Evolutionary conservation across 2,113 vertebrate genomes (phyloP), one percentile per base, ranked within the genome.

Genomic region (Probosciger aterrimus): DNA sequence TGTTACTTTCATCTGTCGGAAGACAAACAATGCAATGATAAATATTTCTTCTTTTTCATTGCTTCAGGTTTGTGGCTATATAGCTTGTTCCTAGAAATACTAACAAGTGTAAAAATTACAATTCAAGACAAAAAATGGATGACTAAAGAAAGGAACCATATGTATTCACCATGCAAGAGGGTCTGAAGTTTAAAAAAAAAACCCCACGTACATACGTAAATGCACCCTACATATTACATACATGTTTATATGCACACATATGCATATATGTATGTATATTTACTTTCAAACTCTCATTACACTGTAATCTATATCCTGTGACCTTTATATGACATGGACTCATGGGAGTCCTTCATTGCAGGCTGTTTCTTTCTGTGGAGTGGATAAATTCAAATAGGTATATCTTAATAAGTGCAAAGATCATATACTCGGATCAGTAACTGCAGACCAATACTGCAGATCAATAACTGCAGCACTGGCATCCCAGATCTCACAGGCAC

Each of bases 401-500:
- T 16, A 9, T 24, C 63, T 53, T 27, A 35, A 1, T 6, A 15
- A 24, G 6, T 20, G 30, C 37, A 46, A 57, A 53, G 14, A 41
- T 31, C 3, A 0, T 35, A 24, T 59, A 35, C 33, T 24, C 9
- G 2, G 33, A 24, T 59, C 57, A 35, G 57, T 35, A 59, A n/a
- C 23, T 59, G 57, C 33, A 59, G 20, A 23, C 57, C 57, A 59
- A 59, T 59, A 59, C 6, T 59, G 33, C 20, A 23, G 57, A 59
- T 15, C 57, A 59, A 10, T 59, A 59, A 71, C 8, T 20, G 41
- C 37, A 88, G 18, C 39, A 30, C 0, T 30, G 65, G 10, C 12
- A 15, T 9, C 44, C 57, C 18, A 60, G 64, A 60, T 39, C 23
- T 60, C 8, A 7, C 27, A 46, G n/a, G 49, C 0, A 0, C 20